Conservation (phyloP, 2,888 invertebrate species). For the Amphiduros pacificus region DNA sequence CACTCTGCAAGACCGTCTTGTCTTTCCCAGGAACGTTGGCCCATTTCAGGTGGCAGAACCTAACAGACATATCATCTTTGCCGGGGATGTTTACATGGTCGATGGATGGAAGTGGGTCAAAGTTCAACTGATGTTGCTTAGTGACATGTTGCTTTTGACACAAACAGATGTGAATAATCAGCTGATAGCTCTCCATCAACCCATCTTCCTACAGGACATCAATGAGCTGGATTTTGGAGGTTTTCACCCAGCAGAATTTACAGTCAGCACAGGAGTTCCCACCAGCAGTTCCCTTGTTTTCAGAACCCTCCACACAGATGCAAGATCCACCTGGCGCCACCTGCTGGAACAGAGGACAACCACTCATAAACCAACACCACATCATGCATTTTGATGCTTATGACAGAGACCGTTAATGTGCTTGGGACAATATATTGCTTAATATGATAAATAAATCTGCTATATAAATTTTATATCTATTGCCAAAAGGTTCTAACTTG, state of each 20-base stretch:
- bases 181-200: slow-evolving; percentile 19
- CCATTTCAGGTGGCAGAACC: slow-evolving; percentile 14
- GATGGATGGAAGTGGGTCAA: background rate
- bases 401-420: too few species aligned
- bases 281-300: slow-evolving; percentile 22
- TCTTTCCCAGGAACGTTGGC: slow-evolving; percentile 34
- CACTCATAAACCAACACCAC: too few species aligned
- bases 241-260: slow-evolving; percentile 18
- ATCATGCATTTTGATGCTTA: too few species aligned
- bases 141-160: slow-evolving; percentile 24
- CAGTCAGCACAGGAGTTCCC: too few species aligned
- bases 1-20: too few species aligned
- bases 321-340: slow-evolving; percentile 52
- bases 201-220: slow-evolving; percentile 13
- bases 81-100: slow-evolving; percentile 15
- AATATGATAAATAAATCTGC: too few species aligned
- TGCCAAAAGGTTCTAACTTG: too few species aligned
- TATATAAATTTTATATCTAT: too few species aligned
- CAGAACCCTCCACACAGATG: slow-evolving; percentile 44
- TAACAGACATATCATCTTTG: slow-evolving; percentile 22
- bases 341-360: slow-evolving; percentile 48
- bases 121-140: slow-evolving; percentile 15
- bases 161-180: slow-evolving; percentile 5
- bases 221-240: slow-evolving; percentile 7
- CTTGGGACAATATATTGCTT: too few species aligned